Conservation (phyloP, 2,888 invertebrate species). For the Aphrophora alni region DNA sequence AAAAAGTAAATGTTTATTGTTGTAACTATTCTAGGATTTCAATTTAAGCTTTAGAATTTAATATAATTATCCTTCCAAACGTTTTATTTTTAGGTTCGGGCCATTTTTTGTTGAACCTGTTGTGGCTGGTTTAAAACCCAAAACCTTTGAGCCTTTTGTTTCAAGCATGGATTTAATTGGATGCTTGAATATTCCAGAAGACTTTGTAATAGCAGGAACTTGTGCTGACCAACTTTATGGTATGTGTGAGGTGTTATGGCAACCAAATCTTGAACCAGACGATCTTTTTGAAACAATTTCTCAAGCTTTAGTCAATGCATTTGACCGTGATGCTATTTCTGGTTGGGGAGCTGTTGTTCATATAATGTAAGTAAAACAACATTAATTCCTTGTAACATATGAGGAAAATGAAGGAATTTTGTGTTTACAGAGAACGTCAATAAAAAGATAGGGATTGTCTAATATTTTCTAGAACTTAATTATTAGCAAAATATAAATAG, state of each 20-base stretch:
- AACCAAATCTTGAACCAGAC: conserved; percentile 87
- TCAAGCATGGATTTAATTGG: conserved; percentile 95
- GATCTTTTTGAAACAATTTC: conserved; percentile 96
- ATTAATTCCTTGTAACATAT: too few relatives aligned
- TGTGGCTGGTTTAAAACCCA: conserved; percentile 90
- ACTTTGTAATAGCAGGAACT: conserved; percentile 98
- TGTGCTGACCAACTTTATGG: conserved; percentile 88
- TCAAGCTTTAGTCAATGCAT: conserved; percentile 93
- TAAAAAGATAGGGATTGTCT: too few relatives aligned
- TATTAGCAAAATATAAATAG: too few relatives aligned
- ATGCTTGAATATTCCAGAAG: conserved; percentile 87
- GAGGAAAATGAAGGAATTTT: background rate
- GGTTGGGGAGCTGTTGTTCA: conserved; percentile 98
- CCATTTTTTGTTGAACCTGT: conserved; percentile 98
- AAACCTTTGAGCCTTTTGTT: conserved; percentile 84
- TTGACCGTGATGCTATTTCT: conserved; percentile 95
- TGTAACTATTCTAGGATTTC: too few relatives aligned
- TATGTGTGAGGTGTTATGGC: conserved; percentile 97
- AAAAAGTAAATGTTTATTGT: too few relatives aligned
- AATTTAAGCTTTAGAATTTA: too few relatives aligned
- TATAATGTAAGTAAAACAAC: conserved; percentile 74
- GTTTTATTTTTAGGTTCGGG: conserved; percentile 77
- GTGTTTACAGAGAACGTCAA: background rate
- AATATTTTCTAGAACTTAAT: too few relatives aligned
- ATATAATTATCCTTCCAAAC: too few relatives aligned